These are phyloP conservation scores for Thalpophila matura DNA, from an alignment of 2,888 invertebrate genomes.

Conservation along the genomic window DNA sequence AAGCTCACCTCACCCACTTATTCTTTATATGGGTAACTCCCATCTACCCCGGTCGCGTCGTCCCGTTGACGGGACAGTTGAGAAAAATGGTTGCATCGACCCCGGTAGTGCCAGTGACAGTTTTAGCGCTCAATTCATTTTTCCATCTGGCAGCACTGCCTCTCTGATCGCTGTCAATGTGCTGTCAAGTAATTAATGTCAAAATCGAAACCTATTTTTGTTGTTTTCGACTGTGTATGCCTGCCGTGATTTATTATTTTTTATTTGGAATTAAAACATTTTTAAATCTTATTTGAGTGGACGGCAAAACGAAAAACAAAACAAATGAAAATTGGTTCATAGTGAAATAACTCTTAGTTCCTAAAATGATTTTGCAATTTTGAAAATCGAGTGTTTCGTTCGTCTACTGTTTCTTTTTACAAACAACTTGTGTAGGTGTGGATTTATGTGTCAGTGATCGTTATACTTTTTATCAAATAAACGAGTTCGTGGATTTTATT, in stretches of 20 bases:
- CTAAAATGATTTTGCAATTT: conserved; percentile 21
- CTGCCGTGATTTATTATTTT: conserved; percentile 50
- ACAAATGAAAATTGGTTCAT: conserved; percentile 30
- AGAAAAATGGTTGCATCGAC: too few relatives aligned
- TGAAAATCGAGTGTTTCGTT: conserved; percentile 20
- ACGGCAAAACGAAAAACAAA: conserved; percentile 15
- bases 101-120: too few relatives aligned
- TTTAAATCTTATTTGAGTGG: conserved; percentile 2
- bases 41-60: too few relatives aligned
- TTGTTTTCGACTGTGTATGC: conserved; percentile 54
- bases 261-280: conserved; percentile 27
- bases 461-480: conserved; percentile 23
- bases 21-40: too few relatives aligned
- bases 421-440: conserved; percentile 53
- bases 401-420: conserved; percentile 27
- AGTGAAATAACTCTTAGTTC: conserved; percentile 10
- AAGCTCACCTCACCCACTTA: too few relatives aligned
- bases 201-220: conserved; percentile 64
- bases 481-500: conserved; percentile 40
- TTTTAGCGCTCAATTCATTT: too few relatives aligned
- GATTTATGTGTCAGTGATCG: conserved; percentile 51
- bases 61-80: too few relatives aligned
- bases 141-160: too few relatives aligned
- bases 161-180: conserved; percentile 15
- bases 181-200: conserved; percentile 21